A percentile compares a stretch with the other conserved stretches of the same genome.
Conservation (phyloP, 2,888 invertebrate genomes). For the Drosophila rellima region DNA sequence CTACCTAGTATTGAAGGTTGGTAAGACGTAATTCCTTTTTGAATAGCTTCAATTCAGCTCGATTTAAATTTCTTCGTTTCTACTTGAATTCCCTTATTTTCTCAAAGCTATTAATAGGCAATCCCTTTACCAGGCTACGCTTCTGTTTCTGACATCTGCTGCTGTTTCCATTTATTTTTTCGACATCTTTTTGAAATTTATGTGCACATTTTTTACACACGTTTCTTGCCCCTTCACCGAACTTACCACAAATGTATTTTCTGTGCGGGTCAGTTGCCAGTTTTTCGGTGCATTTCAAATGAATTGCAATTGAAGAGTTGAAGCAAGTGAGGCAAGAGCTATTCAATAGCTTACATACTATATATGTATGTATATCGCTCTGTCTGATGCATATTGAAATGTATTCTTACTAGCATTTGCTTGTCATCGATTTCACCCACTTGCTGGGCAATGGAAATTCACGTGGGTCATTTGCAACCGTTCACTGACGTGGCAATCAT, state of each 20-base stretch:
- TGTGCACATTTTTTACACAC: constrained; percentile 52
- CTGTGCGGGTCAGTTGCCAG: constrained; percentile 24
- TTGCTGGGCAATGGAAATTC: background rate
- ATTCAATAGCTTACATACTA: background rate
- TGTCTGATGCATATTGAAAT: constrained; percentile 35
- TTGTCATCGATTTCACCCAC: constrained; percentile 58
- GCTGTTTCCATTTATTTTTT: constrained; percentile 37
- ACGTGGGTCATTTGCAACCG: constrained; percentile 41
- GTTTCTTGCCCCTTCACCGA: constrained; percentile 16
- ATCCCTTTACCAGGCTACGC: constrained; percentile 6
- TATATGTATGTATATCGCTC: background rate
- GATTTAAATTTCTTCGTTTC: background rate
- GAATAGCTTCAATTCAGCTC: constrained; percentile 2
- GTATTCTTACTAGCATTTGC: constrained; percentile 4
- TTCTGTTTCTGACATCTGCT: constrained; percentile 40
- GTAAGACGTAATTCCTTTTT: background rate
- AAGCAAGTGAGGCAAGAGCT: constrained; percentile 1
- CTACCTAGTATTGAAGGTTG: background rate
- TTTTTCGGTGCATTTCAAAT: constrained; percentile 38
- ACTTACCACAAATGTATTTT: background rate
- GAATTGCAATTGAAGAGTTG: constrained; percentile 38
- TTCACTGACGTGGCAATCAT: constrained; percentile 53
- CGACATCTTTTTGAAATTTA: constrained; percentile 54
- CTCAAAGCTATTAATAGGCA: constrained; percentile 22
- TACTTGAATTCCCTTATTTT: background rate